phyloP scores from a whole-genome alignment of 2,888 invertebrate genomes.

The Nephrocerus scutellatus region DNA sequence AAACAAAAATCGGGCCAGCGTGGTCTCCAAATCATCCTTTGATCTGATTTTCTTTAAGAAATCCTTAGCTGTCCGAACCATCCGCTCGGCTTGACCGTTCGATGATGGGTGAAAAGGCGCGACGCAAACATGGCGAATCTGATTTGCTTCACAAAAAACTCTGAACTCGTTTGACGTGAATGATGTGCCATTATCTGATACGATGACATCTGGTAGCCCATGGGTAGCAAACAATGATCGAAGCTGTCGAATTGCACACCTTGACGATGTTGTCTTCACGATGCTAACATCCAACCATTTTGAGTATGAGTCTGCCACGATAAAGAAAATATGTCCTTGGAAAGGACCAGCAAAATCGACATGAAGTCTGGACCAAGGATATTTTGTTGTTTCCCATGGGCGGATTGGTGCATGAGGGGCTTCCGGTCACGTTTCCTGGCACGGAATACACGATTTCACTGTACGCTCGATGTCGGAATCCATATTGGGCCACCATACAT shows the following conservation, averaged over 20 bases:
- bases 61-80: constrained; percentile 12
- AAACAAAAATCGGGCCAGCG: constrained; percentile 9
- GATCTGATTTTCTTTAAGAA: constrained; percentile 10
- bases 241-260: constrained; percentile 8
- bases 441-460: no score
- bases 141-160: constrained; percentile 11
- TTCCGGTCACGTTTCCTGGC: no score
- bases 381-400: no score
- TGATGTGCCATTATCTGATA: constrained; percentile 16
- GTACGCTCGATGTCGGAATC: no score
- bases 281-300: constrained; percentile 17
- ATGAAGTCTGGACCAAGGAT: constrained; percentile 7
- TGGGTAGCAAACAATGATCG: constrained; percentile 13
- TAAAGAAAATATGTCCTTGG: constrained; percentile 10
- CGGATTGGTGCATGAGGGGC: no score
- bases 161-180: constrained; percentile 18
- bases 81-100: no score
- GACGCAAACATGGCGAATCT: constrained; percentile 15
- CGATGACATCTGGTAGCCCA: constrained; percentile 13
- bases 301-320: constrained; percentile 14
- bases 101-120: constrained; percentile 14
- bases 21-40: constrained; percentile 3
- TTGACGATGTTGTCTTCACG: constrained; percentile 13
- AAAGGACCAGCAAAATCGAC: constrained; percentile 13
- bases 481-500: no score